A percentile compares a stretch with the other conserved stretches of the same genome.
Conservation (phyloP, 2,888 invertebrate genomes). For the Mellilla xanthometata region DNA sequence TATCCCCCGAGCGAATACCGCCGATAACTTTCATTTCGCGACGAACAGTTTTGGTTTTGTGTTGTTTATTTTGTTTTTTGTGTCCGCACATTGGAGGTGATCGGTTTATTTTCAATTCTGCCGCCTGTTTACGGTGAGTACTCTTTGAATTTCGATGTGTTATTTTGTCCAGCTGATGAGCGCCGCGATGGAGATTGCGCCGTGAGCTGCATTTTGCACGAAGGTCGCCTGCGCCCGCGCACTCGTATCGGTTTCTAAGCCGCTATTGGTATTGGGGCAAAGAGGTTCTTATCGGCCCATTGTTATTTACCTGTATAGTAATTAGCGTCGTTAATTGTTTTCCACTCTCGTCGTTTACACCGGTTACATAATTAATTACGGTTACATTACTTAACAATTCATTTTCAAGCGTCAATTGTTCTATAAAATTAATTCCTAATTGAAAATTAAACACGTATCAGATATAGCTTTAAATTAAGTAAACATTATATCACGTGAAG, state of each 20-base stretch:
- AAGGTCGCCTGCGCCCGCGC: slow-evolving; percentile 60
- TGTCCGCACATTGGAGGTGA: slow-evolving; percentile 73
- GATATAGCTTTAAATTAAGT: not conserved
- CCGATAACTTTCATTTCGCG: slow-evolving; percentile 52
- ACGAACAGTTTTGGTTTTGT: slow-evolving; percentile 68
- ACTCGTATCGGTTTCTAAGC: slow-evolving; percentile 57
- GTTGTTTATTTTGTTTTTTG: slow-evolving; percentile 69
- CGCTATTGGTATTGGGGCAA: slow-evolving; percentile 43
- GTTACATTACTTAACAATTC: slow-evolving; percentile 7
- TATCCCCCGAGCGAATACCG: slow-evolving; percentile 45
- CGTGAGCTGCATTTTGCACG: slow-evolving; percentile 65
- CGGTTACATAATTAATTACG: slow-evolving; percentile 15
- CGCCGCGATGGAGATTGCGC: slow-evolving; percentile 59
- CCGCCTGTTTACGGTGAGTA: slow-evolving; percentile 75
- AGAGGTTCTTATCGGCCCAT: slow-evolving; percentile 39
- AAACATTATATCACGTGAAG: not conserved
- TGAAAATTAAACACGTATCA: not conserved
- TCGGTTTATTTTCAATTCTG: slow-evolving; percentile 68
- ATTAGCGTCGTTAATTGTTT: slow-evolving; percentile 31
- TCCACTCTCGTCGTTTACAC: slow-evolving; percentile 20
- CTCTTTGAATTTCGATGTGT: slow-evolving; percentile 65
- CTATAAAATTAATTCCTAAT: not conserved
- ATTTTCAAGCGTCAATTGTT: not conserved
- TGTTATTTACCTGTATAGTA: slow-evolving; percentile 39
- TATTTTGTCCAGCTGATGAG: slow-evolving; percentile 67